Base-by-base conservation (phyloP, 2,113 vertebrate species). In the Xiphophorus hellerii region DNA sequence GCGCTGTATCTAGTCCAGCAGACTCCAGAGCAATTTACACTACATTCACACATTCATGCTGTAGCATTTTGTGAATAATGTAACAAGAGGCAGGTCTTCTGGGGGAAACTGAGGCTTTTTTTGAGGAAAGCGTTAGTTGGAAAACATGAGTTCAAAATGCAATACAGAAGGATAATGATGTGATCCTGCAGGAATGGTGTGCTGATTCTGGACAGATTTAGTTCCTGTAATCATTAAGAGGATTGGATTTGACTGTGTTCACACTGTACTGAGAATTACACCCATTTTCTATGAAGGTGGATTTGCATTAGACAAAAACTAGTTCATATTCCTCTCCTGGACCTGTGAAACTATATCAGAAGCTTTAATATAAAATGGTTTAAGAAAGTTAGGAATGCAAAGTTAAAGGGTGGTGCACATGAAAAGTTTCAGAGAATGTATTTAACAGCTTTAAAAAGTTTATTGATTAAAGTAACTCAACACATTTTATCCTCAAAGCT, bases 381-480 rank as follows among this genome's bases (percentile, higher is more conserved):
- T 20, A 74, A 39, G 66, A 89, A 87, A 77, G 73, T 13, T 0
- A 82, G 58, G 65, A 85, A 87, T 80, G 76, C 37, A 61, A 48
- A 22, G 44, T 11, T 48, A 51, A 31, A 17, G 62, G 62, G 0
- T 39, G 63, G 44, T 6, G 27, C 48, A 61, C 81, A 76, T 44
- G 22, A 58, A 25, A 77, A n/a, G 68, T 69, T 76, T 17, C 79
- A 39, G 42, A 39, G 62, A 66, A 15, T 33, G 76, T 12, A 69
- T 76, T 87, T 77, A 69, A 70, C 62, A 72, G 42, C n/a, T 72
- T 29, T 31, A 35, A 35, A 73, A 66, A 72, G 17, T 89, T 89
- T 90, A 87, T 85, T 91, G 73, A 87, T 85, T 80, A 62, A 72
- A 54, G 81, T 64, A 20, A 80, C 85, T 82, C 61, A 71, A 74